Evolutionary conservation across 1,140 invertebrate species (phyloP).

Genomic region (Drosophila varians): DNA sequence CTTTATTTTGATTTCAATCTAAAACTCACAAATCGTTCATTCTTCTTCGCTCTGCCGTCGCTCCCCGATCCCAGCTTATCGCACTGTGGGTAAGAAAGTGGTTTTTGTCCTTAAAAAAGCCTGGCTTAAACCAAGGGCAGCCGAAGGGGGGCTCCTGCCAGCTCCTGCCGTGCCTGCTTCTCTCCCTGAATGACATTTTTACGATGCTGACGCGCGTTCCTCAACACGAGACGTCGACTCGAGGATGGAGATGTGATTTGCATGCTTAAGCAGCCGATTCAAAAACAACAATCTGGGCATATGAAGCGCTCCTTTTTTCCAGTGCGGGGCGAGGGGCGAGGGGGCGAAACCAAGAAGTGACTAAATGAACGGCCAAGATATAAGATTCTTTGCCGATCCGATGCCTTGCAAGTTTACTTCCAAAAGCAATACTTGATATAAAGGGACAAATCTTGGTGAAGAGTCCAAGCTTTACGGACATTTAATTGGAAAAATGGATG

Average conservation of each 20-base stretch:
- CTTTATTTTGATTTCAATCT: constrained; percentile 82
- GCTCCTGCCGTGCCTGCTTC: not conserved
- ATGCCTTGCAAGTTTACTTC: no score
- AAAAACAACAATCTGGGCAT: constrained; percentile 26
- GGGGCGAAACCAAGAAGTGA: not conserved
- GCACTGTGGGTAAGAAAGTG: constrained; percentile 53
- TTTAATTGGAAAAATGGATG: not conserved
- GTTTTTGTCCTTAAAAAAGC: constrained; percentile 7
- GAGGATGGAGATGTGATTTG: constrained; percentile 62
- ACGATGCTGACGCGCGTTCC: constrained; percentile 78
- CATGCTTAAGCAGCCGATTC: constrained; percentile 66
- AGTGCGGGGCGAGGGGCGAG: no score
- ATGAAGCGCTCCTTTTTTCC: no score
- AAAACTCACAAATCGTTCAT: constrained; percentile 83
- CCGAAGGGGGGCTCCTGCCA: not conserved
- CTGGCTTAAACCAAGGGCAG: not conserved
- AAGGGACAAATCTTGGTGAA: no score
- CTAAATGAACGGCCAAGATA: no score
- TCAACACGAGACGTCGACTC: constrained; percentile 58
- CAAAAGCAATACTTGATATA: no score
- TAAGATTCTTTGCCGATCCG: no score
- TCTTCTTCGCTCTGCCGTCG: constrained; percentile 46
- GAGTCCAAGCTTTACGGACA: no score
- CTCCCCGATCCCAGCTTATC: constrained; percentile 2
- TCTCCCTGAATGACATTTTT: constrained; percentile 74